phyloP scores from a whole-genome alignment of 2,113 vertebrate genomes.

The Lepisosteus oculatus region DNA sequence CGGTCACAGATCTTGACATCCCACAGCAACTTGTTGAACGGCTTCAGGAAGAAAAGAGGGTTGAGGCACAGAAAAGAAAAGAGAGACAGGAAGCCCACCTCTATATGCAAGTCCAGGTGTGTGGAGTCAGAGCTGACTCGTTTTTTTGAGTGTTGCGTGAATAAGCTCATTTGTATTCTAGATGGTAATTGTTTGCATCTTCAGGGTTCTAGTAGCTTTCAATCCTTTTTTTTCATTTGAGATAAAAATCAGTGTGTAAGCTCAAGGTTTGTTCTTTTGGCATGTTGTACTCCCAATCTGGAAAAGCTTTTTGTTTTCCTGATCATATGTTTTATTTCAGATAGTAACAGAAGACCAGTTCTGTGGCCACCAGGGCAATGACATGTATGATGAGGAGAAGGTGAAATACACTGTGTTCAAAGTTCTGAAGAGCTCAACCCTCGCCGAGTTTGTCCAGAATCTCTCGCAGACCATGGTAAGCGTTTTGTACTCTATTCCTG shows the following conservation, averaged over 20 bases:
- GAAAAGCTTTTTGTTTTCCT: not conserved
- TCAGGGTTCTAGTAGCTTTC: no score
- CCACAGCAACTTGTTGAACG: constrained; percentile 95
- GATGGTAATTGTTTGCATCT: not conserved
- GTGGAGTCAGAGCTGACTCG: not conserved
- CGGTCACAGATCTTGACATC: constrained; percentile 94
- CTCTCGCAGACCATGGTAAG: constrained; percentile 98
- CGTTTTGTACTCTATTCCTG: not conserved
- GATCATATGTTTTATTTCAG: constrained; percentile 45
- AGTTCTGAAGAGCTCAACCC: constrained; percentile 93
- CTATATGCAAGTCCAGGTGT: constrained; percentile 98
- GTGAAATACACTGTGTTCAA: constrained; percentile 98
- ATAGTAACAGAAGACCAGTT: constrained; percentile 99
- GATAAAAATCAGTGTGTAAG: not conserved
- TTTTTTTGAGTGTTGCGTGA: not conserved
- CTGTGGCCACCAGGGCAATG: constrained; percentile 97
- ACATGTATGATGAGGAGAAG: constrained; percentile 99
- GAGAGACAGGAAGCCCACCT: constrained; percentile 97
- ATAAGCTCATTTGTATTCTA: not conserved
- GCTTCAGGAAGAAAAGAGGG: constrained; percentile 95
- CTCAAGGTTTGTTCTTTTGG: not conserved
- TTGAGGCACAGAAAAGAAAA: constrained; percentile 97
- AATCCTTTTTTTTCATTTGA: not conserved
- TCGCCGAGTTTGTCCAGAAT: constrained; percentile 95
- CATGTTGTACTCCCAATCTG: not conserved